phyloP scores from a whole-genome alignment of 1,140 invertebrate genomes.

The Drosophila asahinai region DNA sequence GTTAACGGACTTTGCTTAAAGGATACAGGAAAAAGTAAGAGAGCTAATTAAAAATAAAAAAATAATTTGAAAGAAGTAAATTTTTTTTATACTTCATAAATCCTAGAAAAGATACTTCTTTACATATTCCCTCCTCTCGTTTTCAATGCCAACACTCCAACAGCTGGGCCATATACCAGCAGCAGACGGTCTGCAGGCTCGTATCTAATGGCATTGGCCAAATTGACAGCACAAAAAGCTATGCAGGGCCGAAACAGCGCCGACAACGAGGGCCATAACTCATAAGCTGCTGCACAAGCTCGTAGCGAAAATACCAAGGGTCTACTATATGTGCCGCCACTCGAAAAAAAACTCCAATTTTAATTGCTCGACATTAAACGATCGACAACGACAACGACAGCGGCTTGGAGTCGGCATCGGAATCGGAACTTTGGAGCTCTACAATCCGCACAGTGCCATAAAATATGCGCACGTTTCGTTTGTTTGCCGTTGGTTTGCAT shows the following conservation, averaged over 20 bases:
- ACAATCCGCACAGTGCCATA: conserved; percentile 69
- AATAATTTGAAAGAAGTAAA: neutral
- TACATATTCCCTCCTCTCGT: neutral
- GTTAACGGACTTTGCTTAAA: too few species aligned
- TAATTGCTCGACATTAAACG: conserved; percentile 83
- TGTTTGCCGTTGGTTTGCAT: conserved; percentile 77
- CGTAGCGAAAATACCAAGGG: conserved; percentile 48
- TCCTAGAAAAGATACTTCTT: neutral
- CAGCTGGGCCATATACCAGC: conserved; percentile 1
- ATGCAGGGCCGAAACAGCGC: conserved; percentile 38
- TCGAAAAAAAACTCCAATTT: conserved; percentile 74
- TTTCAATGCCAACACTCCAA: conserved; percentile 21
- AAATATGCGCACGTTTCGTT: conserved; percentile 81
- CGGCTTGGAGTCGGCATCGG: conserved; percentile 20
- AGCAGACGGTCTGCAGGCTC: conserved; percentile 1
- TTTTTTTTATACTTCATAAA: neutral
- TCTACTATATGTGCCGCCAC: conserved; percentile 44
- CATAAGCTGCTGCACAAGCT: conserved; percentile 53
- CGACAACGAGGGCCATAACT: conserved; percentile 68
- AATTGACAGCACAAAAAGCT: conserved; percentile 61
- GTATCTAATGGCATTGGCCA: conserved; percentile 47
- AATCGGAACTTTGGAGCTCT: conserved; percentile 45
- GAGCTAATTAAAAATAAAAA: neutral
- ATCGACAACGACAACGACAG: conserved; percentile 52
- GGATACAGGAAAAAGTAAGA: too few species aligned